These are phyloP conservation scores for Gambusia affinis DNA, from an alignment of 2,113 vertebrate species.

Conservation along the genomic window DNA sequence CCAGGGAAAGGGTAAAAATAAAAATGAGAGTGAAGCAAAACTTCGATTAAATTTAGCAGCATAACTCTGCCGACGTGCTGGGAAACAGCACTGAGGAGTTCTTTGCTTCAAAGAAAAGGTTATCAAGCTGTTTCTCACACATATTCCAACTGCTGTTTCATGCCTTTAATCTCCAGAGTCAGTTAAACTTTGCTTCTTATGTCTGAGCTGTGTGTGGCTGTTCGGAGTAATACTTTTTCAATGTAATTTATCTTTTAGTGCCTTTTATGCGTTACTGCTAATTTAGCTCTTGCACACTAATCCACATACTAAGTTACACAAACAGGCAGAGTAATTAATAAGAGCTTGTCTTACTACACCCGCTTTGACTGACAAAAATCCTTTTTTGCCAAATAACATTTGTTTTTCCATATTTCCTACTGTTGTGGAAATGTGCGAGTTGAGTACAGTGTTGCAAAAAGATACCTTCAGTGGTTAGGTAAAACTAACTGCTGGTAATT, in stretches of 20 bases:
- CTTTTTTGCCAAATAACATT: background rate
- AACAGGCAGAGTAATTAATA: slow-evolving; percentile 36
- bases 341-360: slow-evolving; percentile 6
- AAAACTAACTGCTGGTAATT: too few species aligned
- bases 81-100: slow-evolving; percentile 26
- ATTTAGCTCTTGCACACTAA: slow-evolving; percentile 5
- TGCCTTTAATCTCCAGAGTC: slow-evolving; percentile 41
- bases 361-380: slow-evolving; percentile 4
- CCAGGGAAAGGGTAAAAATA: slow-evolving; percentile 6
- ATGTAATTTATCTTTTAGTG: slow-evolving; percentile 22
- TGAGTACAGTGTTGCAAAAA: too few species aligned
- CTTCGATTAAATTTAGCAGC: slow-evolving; percentile 36
- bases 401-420: too few species aligned
- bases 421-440: too few species aligned
- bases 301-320: background rate
- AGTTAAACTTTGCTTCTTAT: slow-evolving; percentile 24
- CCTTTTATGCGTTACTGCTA: slow-evolving; percentile 27
- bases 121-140: slow-evolving; percentile 14
- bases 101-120: slow-evolving; percentile 46
- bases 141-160: slow-evolving; percentile 29
- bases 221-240: slow-evolving; percentile 53
- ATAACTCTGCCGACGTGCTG: slow-evolving; percentile 34
- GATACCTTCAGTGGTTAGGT: too few species aligned
- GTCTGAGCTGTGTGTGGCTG: slow-evolving; percentile 29
- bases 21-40: slow-evolving; percentile 31